These are phyloP conservation scores for Sphinx pinastri DNA, from an alignment of 2,888 invertebrate species.

Conservation along the genomic window DNA sequence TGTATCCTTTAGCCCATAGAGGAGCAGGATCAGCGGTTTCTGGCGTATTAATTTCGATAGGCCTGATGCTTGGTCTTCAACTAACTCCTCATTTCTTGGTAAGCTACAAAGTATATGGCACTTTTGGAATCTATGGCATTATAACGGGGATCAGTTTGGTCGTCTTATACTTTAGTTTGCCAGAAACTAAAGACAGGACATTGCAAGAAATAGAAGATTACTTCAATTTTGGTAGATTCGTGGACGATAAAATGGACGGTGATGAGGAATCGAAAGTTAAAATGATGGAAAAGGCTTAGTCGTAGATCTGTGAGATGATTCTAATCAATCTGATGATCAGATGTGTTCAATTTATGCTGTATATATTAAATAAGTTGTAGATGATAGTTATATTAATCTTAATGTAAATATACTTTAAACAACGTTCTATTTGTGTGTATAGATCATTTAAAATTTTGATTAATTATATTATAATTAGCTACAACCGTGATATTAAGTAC, in stretches of 20 bases:
- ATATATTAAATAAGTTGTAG: background rate
- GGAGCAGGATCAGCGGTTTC: conserved; percentile 52
- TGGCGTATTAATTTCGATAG: conserved; percentile 50
- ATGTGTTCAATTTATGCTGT: background rate
- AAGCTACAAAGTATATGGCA: conserved; percentile 47
- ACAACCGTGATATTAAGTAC: too few species aligned
- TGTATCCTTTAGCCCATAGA: conserved; percentile 63
- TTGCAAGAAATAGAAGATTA: conserved; percentile 50
- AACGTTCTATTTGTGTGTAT: background rate
- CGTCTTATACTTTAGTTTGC: conserved; percentile 46
- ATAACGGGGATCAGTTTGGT: conserved; percentile 39
- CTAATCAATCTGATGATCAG: background rate
- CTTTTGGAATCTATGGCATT: conserved; percentile 46
- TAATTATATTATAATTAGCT: too few species aligned
- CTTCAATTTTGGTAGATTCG: conserved; percentile 42
- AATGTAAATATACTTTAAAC: background rate
- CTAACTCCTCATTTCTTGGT: conserved; percentile 48
- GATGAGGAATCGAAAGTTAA: conserved; percentile 31
- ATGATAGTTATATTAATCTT: background rate
- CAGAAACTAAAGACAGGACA: conserved; percentile 52
- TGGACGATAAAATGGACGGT: conserved; percentile 27
- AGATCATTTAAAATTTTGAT: too few species aligned
- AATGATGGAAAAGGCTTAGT: conserved; percentile 32
- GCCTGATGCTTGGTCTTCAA: conserved; percentile 53
- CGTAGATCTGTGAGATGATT: background rate